Base-by-base conservation (phyloP, 2,888 invertebrate species). In the Drymonia ruficornis region DNA sequence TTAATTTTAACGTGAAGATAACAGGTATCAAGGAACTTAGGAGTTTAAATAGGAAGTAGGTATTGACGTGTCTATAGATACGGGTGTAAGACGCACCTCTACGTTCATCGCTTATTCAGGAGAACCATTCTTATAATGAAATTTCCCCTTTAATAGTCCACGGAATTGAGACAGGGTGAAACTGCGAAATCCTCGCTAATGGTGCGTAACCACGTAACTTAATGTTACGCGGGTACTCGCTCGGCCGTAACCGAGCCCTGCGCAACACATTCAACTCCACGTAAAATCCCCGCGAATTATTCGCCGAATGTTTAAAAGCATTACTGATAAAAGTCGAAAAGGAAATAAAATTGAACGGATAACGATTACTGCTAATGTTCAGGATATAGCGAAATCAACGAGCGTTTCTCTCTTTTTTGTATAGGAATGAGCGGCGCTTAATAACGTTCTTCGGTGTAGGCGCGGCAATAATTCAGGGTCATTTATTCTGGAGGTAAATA, bases 121-220 rank as follows among this genome's bases (percentile, higher is more conserved):
- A 70, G 73, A 76, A 74, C 81, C 81, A 85, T 86, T 85, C 85
- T 84, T 86, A 82, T 86, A 87, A 88, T 87, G 84, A 86, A 87
- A 87, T 87, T 85, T 81, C 79, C 77, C 74, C 80, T 81, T 80
- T 86, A 86, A 87, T 84, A 84, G 84, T 78, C 81, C 74, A 65
- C 79, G 70, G 83, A 79, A 86, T 84, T 80, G 81, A 83, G 86
- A 83, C 79, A 74, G 77, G 77, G 81, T 86, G 85, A 86, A 81
- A 80, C 80, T 81, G 85, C 80, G 77, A 84, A 86, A 87, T 86
- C 78, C 83, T 72, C 71, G 73, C 82, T 86, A 87, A 87, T 87
- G 86, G 83, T 68, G 79, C 82, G 78, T 78, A 83, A 86, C 86
- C 87, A 78, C 85, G 84, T 77, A 73, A 81, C 76, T 75, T 82